Evolutionary conservation across 2,113 vertebrate genomes (phyloP), one percentile per base, ranked within the genome.

Genomic region (Sialia sialis): DNA sequence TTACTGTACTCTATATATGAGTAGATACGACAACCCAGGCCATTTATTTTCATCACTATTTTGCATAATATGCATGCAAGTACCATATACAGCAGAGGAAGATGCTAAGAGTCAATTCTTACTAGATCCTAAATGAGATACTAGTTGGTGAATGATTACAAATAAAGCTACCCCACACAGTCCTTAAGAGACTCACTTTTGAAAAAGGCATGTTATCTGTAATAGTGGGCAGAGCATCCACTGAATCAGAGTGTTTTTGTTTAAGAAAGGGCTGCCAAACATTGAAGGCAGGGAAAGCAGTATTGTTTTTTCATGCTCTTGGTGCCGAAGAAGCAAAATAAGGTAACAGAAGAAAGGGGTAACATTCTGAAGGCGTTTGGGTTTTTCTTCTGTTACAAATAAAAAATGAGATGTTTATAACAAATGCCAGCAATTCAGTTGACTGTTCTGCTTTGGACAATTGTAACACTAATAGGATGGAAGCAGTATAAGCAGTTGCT

Each of bases 201-300:
- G 46, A 41, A 87, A 85, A 74, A 94, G 34, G 23, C 43, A 23
- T 22, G 19, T 51, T 88, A 54, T 62, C 51, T 85, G 26, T 73
- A 69, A 55, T 30, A 88, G 78, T 79, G 84, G 75, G 91, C 77
- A 96, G 66, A 91, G 54, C 74, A 82, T 84, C 60, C 66, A 84
- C 52, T 95, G 93, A 89, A 79, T 89, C 73, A 69, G 29, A 68
- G 64, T 89, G 81, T 73, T 92, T 93, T 77, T 68, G 48, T 80
- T 90, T 84, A 54, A 54, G 66, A 69, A 84, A 43, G 44, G 23
- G 62, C 68, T 89, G 77, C 84, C 87, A 87, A 77, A 66, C 63
- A 58, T 13, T 0, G 13, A 88, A 66, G 58, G 58, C 77, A 73
- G 63, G 23, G 43, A 64, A 86, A 86, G 41, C 77, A 78, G 34